Percentiles rank a stretch among this genome's conserved stretches.
Evolutionary conservation across 2,888 invertebrate species (phyloP).

Genomic region (Aleiodes testaceus): DNA sequence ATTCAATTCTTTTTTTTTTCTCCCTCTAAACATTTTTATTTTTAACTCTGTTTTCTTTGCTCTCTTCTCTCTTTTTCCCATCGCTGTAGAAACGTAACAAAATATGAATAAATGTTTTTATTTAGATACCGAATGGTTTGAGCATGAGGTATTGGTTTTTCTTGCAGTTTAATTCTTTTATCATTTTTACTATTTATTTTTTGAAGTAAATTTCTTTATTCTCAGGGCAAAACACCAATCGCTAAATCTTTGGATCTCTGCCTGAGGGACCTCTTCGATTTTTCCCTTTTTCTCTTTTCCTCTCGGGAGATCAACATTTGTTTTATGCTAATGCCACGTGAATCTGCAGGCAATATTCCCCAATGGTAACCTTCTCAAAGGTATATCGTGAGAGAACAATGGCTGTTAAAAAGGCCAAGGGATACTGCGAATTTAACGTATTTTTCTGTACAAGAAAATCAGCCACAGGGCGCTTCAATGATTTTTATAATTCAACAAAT

Average conservation of each 20-base stretch:
- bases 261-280: conserved; percentile 28
- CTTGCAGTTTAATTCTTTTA: conserved; percentile 11
- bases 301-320: conserved; percentile 33
- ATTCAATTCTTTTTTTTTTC: conserved; percentile 49
- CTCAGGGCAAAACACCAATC: conserved; percentile 34
- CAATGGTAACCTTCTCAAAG: conserved; percentile 9
- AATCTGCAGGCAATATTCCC: conserved; percentile 29
- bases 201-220: conserved; percentile 13
- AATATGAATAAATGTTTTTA: conserved; percentile 36
- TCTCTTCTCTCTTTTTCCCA: background rate
- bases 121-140: conserved; percentile 12
- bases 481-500: conserved; percentile 27
- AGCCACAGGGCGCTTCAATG: background rate
- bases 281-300: conserved; percentile 13
- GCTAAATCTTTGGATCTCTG: conserved; percentile 44
- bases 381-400: conserved; percentile 19
- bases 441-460: background rate
- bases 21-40: background rate
- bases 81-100: conserved; percentile 25
- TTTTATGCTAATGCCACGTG: conserved; percentile 37
- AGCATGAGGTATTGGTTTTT: conserved; percentile 31
- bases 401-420: background rate
- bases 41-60: background rate
- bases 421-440: background rate
- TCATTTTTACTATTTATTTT: background rate